Base-by-base conservation (phyloP, 2,888 invertebrate species). In the Tenodera sinensis region DNA sequence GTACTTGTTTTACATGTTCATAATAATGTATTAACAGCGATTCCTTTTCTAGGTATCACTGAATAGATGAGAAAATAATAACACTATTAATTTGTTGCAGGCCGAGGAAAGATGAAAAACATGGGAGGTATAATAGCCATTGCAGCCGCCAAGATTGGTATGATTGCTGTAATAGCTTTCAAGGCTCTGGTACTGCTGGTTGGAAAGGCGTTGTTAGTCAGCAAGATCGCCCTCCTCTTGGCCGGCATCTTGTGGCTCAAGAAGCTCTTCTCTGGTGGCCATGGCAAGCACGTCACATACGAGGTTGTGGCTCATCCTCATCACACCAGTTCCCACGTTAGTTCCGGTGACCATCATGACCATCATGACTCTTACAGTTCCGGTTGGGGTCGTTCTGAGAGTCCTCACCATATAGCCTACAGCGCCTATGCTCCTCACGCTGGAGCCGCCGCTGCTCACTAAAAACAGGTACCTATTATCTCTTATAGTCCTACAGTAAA, bases 151-250 rank as follows among this genome's bases (percentile, higher is more conserved):
- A 98, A 98, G 93, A 95, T 97, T 89, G 97, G 97, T 92, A 94
- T 97, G 87, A 95, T 97, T 42, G 97, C 97, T 88, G 97, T 97
- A 85, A 92, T 98, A 88, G 96, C 97, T 54, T 96, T 97, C 93
- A 97, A 97, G 92, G 97, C 96, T 28, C 93, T 98, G 6, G 96
- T 96, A 27, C 94, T 97, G 8, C 95, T 97, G 91, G 97, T 97
- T 71, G 97, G 97, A 92, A 97, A 98, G 94, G 97, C 97, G 42
- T 94, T 98, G 7, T 95, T 98, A 83, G 96, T 97, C 90, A 97
- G 97, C 91, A 98, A 98, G 95, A 96, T 97, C 88, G 97, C 97
- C 3, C 94, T 98, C 15, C 95, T 97, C 6, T 93, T 97, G 89
- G 97, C 97, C 25, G 96, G 96, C 84, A 96, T 97, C 91, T 96